A percentile compares a stretch with the other conserved stretches of the same genome.
Conservation (phyloP, 2,888 invertebrate species). For the Trichopoda pennipes region DNA sequence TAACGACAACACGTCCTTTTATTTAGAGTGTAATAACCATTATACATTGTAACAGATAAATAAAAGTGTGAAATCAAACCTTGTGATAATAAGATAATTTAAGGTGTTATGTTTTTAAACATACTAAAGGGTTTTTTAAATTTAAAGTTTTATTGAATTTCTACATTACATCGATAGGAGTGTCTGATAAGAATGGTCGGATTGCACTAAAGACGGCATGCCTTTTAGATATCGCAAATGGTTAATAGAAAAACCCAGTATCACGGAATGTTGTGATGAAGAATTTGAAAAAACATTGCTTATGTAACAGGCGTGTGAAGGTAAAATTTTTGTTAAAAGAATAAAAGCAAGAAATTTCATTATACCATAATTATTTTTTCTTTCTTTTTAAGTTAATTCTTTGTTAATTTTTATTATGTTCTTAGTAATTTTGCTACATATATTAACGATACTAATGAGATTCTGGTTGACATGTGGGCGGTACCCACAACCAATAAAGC, state of each 20-base stretch:
- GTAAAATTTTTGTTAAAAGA: constrained; percentile 66
- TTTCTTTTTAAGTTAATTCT: constrained; percentile 73
- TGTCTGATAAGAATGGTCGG: constrained; percentile 87
- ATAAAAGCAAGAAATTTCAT: background rate
- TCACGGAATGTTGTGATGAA: constrained; percentile 86
- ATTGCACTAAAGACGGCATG: constrained; percentile 85
- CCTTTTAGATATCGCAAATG: constrained; percentile 88
- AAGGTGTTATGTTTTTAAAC: background rate
- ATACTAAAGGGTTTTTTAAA: no score
- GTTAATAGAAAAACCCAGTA: constrained; percentile 81
- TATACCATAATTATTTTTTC: background rate
- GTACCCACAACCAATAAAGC: constrained; percentile 72
- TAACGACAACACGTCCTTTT: no score
- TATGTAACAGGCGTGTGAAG: constrained; percentile 82
- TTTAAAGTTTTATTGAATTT: constrained; percentile 73
- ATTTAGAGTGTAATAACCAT: no score
- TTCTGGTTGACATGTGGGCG: constrained; percentile 81
- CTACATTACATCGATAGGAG: constrained; percentile 88
- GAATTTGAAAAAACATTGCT: constrained; percentile 85
- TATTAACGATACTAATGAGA: constrained; percentile 79
- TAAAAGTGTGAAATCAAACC: constrained; percentile 86
- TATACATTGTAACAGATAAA: no score
- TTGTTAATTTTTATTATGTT: constrained; percentile 78
- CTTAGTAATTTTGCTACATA: constrained; percentile 81
- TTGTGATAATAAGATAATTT: constrained; percentile 83